Base-by-base conservation (phyloP, 2,888 invertebrate species). In the Drosophila planitibia region DNA sequence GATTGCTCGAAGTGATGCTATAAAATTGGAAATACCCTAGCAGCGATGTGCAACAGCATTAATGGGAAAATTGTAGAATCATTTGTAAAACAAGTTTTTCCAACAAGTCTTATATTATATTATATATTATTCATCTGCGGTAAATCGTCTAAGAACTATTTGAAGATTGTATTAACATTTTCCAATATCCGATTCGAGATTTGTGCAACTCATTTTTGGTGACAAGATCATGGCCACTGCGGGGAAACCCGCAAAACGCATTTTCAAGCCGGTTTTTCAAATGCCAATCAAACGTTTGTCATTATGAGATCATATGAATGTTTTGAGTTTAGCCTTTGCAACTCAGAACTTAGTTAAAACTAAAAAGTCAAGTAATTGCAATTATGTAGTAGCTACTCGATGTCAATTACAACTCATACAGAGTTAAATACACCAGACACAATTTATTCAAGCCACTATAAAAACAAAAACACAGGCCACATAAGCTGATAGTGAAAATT, bases 21-120 rank as follows among this genome's bases (percentile, higher is more conserved):
- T 61, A 16, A 19, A 44, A 44, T 22, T 6, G 63, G 44, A 47
- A 63, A 62, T 53, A 9, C 52, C 61, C 60, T 16, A 12, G 33
- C 14, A 35, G n/a, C 16, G 32, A 32, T 53, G 32, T 22, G 32
- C 10, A 33, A 14, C 14, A 53, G 30, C n/a, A 14, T n/a, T 16
- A 25, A 1, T 25, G 35, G 54, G 54, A 4, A 35, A 54, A 0
- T 37, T 35, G 2, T 19, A 12, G 4, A 54, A 35, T 44, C 22
- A 12, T 44, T 22, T 22, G 22, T 6, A 44, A 44, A 39, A 22
- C 4, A 12, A 22, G 22, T 44, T 14, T 22, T 44, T 44, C 4
- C 10, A n/a, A 10, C 12, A 12, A 12, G 4, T 33, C 5, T 35
- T 35, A 12, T 12, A 44, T 22, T 44, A 41, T n/a, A 32, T 33